These are phyloP conservation scores for Toxostoma redivivum DNA, from an alignment of 2,113 vertebrate genomes.

Conservation along the genomic window DNA sequence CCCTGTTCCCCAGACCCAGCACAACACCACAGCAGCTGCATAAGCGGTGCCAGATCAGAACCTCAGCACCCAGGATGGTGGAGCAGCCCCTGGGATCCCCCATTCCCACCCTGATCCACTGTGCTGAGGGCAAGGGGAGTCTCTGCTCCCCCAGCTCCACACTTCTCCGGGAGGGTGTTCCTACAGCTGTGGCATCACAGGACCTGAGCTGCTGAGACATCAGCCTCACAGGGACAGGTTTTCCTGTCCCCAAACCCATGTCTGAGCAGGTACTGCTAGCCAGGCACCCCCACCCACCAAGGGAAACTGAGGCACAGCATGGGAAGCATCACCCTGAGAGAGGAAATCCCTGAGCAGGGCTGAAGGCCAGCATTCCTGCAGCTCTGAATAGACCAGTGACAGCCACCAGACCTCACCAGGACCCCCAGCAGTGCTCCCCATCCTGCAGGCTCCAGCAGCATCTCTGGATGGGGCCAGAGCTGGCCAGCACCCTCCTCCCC, in stretches of 20 bases:
- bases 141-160: not conserved
- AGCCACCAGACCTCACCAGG: rapidly evolving
- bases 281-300: rapidly evolving
- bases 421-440: not conserved
- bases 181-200: not conserved
- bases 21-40: not conserved
- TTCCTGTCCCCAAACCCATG: not conserved
- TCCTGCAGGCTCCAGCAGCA: not conserved
- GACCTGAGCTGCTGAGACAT: not conserved
- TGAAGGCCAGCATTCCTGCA: not conserved
- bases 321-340: not conserved
- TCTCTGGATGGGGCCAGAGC: not conserved
- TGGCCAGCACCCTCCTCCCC: not conserved
- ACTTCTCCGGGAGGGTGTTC: rapidly evolving
- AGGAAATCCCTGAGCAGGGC: not conserved
- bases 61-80: not conserved
- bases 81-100: not conserved
- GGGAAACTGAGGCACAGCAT: not conserved
- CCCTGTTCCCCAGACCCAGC: not conserved
- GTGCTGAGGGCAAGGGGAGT: not conserved
- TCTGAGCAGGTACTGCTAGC: rapidly evolving
- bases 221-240: rapidly evolving
- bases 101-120: not conserved
- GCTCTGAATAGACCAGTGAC: not conserved
- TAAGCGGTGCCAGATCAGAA: rapidly evolving